A percentile compares a stretch with the other conserved stretches of the same genome.
Evolutionary conservation across 2,113 vertebrate genomes (phyloP).

Genomic region (Notarius quadriscutis): DNA sequence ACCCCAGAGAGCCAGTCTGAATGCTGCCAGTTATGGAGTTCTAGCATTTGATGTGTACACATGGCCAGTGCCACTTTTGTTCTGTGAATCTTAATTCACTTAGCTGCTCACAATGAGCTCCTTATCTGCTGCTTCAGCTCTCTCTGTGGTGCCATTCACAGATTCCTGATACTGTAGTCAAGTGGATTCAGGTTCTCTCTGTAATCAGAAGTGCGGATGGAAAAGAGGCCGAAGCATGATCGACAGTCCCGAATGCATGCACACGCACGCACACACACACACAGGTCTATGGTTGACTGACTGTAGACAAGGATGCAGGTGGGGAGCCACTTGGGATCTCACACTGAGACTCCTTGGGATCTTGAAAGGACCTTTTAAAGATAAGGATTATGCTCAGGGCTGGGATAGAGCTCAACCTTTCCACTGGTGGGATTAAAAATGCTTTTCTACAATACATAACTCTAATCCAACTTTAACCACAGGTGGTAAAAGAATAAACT

Average conservation of each 20-base stretch:
- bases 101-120: slow-evolving; percentile 58
- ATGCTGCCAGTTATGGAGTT: neutral
- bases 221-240: neutral
- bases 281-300: slow-evolving; percentile 28
- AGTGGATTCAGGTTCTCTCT: slow-evolving; percentile 74
- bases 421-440: neutral
- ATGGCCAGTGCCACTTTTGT: slow-evolving; percentile 31
- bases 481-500: neutral
- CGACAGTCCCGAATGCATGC: neutral
- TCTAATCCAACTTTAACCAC: neutral
- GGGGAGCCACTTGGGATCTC: slow-evolving; percentile 42
- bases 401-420: neutral
- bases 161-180: slow-evolving; percentile 63
- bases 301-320: slow-evolving; percentile 24
- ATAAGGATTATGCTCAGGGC: neutral
- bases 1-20: slow-evolving; percentile 4
- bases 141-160: slow-evolving; percentile 55
- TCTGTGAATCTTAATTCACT: slow-evolving; percentile 56
- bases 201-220: slow-evolving; percentile 68
- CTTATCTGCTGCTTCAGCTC: slow-evolving; percentile 59
- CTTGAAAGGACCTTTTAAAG: slow-evolving; percentile 14
- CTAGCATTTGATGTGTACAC: slow-evolving; percentile 26
- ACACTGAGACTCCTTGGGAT: slow-evolving; percentile 8
- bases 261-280: slow-evolving; percentile 3
- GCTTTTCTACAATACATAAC: neutral